phyloP scores from a whole-genome alignment of 2,113 vertebrate genomes.

The Heliornis fulica region DNA sequence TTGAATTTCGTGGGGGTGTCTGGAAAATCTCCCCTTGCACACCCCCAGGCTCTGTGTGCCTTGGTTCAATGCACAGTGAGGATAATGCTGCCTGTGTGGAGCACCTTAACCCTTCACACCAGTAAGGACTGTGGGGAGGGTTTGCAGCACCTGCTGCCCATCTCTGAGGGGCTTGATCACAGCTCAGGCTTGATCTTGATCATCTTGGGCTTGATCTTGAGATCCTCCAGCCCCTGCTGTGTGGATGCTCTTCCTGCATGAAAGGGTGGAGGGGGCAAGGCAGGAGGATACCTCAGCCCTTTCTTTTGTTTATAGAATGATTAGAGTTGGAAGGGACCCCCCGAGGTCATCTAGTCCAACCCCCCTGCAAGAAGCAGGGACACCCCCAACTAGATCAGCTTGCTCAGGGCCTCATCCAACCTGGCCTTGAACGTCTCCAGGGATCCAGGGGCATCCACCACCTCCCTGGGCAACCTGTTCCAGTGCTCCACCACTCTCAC shows the following conservation, averaged over 20 bases:
- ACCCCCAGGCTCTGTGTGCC: not conserved
- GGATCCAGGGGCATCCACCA: too few species aligned
- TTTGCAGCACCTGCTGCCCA: not conserved
- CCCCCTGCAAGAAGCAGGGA: too few species aligned
- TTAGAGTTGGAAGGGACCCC: too few species aligned
- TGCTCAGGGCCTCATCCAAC: too few species aligned
- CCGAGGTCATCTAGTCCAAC: too few species aligned
- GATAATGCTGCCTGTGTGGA: not conserved
- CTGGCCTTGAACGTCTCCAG: too few species aligned
- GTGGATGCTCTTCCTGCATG: not conserved
- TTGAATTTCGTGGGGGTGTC: not conserved
- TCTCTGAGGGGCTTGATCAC: too few species aligned
- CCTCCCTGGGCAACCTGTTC: too few species aligned
- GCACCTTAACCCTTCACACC: not conserved
- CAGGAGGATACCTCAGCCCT: not conserved
- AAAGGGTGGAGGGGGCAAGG: rapidly evolving
- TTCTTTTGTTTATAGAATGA: too few species aligned
- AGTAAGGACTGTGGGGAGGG: not conserved
- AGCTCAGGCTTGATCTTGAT: not conserved
- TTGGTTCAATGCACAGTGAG: not conserved
- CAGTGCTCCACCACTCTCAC: too few species aligned
- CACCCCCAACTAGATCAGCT: too few species aligned
- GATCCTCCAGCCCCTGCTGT: not conserved
- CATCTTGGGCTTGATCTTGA: not conserved
- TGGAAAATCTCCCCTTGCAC: not conserved